Base-by-base conservation (phyloP, 2,113 vertebrate species). In the Pongo abelii region DNA sequence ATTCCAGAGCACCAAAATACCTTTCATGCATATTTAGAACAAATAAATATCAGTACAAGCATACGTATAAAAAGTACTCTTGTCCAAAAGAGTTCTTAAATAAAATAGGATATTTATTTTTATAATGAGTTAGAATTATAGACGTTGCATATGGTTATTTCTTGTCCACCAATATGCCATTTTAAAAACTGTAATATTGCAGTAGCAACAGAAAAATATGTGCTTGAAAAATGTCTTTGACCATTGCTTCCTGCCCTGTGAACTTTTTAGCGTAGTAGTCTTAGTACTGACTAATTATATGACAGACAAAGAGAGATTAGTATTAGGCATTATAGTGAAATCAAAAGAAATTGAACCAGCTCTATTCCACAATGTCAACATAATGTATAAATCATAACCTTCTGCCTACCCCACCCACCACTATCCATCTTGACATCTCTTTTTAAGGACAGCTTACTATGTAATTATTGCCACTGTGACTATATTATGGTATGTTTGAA, bases 391-490 rank as follows among this genome's bases (percentile, higher is more conserved):
- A 95, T 97, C 96, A 96, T 93, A 95, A 97, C 52, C 88, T 94
- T 97, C 59, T 96, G 85, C 91, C 84, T 79, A 94, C 30, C 80
- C 59, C 81, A 96, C 78, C 89, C 69, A 96, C 79, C 91, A 98
- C 96, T 84, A 79, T 91, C 87, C 85, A 90, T 96, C 95, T 97
- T 96, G 97, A 98, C 97, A 95, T 84, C 52, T 93, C 90, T 98
- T 98, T 98, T 96, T 77, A 97, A 97, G 93, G 96, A 97, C 72
- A 98, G 95, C 46, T 96, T 97, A 77, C 98, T 96, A 81, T 97
- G 90, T 93, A 98, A 97, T 98, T 98, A 98, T 97, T 98, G 96
- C 93, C 17, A 81, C 86, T 94, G 89, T 93, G 93, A 93, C 95
- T 97, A 79, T 96, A 93, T 97, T 98, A 91, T 35, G n/a, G 59